phyloP scores from a whole-genome alignment of 2,113 vertebrate species.

The Ancistrus triradiatus region DNA sequence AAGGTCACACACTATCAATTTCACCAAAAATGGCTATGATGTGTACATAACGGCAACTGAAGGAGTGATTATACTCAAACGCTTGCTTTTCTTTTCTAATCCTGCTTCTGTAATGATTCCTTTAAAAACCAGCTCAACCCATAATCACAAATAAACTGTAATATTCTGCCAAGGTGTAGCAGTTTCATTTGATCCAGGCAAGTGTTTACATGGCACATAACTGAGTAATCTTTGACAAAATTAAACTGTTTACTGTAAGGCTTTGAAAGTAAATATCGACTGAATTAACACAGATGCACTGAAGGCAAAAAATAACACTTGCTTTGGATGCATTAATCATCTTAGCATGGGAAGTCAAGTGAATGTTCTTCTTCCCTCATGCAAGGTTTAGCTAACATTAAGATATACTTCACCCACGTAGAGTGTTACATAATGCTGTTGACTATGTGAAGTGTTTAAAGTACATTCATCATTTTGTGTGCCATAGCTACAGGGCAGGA shows the following conservation, averaged over 20 bases:
- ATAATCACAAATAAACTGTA: not conserved
- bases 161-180: not conserved
- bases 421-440: not conserved
- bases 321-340: slow-evolving; percentile 18
- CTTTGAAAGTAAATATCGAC: not conserved
- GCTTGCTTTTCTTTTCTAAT: not conserved
- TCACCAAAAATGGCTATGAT: no score
- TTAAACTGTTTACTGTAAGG: not conserved
- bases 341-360: not conserved
- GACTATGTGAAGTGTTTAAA: not conserved
- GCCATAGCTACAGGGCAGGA: no score
- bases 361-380: not conserved
- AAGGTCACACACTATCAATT: no score
- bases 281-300: not conserved
- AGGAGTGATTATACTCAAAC: no score
- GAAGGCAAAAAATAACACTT: no score
- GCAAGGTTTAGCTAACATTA: slow-evolving; percentile 24
- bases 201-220: not conserved
- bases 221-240: no score
- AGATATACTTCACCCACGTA: slow-evolving; percentile 13
- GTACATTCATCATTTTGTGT: slow-evolving; percentile 13
- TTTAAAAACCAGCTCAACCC: not conserved
- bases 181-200: not conserved
- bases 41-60: no score
- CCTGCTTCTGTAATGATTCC: not conserved